These are phyloP conservation scores for Origma solitaria DNA, from an alignment of 2,113 vertebrate genomes.

Conservation along the genomic window DNA sequence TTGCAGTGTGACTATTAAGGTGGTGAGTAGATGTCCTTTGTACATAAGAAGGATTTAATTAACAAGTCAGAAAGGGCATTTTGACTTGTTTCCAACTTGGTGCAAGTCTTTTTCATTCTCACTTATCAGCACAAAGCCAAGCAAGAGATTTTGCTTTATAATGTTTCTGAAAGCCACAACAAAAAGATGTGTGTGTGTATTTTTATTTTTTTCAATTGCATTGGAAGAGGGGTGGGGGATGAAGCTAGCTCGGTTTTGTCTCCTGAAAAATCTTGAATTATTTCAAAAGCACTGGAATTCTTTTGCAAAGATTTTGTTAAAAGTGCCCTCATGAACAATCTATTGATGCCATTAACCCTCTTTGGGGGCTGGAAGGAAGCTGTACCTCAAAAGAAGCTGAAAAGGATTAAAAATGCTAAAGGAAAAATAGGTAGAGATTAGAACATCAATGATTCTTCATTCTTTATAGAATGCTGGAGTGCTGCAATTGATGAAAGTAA, in stretches of 20 bases:
- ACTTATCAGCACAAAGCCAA: neutral
- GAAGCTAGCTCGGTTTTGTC: neutral
- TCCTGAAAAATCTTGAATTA: neutral
- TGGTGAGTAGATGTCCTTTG: slow-evolving; percentile 46
- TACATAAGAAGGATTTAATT: slow-evolving; percentile 43
- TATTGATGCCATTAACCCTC: slow-evolving; percentile 20
- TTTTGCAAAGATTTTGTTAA: slow-evolving; percentile 12
- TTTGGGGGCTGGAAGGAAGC: slow-evolving; percentile 35
- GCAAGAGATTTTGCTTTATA: neutral
- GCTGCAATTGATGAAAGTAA: neutral
- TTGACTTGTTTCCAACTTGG: slow-evolving; percentile 51
- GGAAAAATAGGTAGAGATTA: neutral
- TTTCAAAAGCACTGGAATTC: neutral
- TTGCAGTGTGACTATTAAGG: slow-evolving; percentile 36
- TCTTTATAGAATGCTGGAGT: neutral
- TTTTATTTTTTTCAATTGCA: neutral
- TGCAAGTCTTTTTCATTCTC: slow-evolving; percentile 35
- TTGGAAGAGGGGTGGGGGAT: fast-evolving
- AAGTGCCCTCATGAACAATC: neutral
- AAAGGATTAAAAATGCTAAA: slow-evolving; percentile 22
- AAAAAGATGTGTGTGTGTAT: fast-evolving
- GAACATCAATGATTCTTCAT: neutral
- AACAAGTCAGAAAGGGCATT: slow-evolving; percentile 51
- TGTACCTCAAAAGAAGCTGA: slow-evolving; percentile 29
- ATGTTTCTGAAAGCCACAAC: neutral